phyloP scores from a whole-genome alignment of 2,797 vertebrate species.

The Notolepis coatsorum region DNA sequence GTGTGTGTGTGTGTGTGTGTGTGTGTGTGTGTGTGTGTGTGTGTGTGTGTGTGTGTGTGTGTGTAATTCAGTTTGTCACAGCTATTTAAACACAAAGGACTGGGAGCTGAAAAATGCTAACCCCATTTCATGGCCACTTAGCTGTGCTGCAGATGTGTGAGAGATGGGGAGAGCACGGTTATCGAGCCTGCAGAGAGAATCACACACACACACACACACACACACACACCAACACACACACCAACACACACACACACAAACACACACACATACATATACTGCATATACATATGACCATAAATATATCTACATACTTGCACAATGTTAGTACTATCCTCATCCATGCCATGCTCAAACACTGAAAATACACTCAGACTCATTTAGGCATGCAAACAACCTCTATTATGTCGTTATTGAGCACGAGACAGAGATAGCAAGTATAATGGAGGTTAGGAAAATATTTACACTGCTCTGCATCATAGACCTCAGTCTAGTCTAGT shows the following conservation, averaged over 20 bases:
- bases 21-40: background rate
- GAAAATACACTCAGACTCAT: background rate
- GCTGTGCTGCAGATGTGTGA: conserved; percentile 53
- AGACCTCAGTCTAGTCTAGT: background rate
- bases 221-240: background rate
- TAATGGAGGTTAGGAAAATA: background rate
- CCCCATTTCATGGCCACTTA: conserved; percentile 61
- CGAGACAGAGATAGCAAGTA: background rate
- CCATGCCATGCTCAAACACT: background rate
- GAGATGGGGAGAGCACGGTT: conserved; percentile 22
- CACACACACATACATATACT: background rate
- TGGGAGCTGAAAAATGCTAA: conserved; percentile 49
- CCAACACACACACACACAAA: background rate
- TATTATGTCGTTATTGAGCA: background rate
- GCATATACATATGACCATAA: background rate
- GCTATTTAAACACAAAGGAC: conserved; percentile 56
- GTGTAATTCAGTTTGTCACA: conserved; percentile 63
- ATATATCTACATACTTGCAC: background rate
- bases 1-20: background rate
- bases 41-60: conserved; percentile 16
- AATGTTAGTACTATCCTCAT: background rate
- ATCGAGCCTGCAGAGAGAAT: conserved; percentile 17
- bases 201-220: conserved; percentile 3
- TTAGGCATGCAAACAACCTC: background rate
- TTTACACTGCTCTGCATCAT: background rate